A percentile compares a stretch with the other conserved stretches of the same genome.
These are phyloP conservation scores for Naja naja DNA, from an alignment of 2,113 vertebrate genomes.

Conservation along the genomic window DNA sequence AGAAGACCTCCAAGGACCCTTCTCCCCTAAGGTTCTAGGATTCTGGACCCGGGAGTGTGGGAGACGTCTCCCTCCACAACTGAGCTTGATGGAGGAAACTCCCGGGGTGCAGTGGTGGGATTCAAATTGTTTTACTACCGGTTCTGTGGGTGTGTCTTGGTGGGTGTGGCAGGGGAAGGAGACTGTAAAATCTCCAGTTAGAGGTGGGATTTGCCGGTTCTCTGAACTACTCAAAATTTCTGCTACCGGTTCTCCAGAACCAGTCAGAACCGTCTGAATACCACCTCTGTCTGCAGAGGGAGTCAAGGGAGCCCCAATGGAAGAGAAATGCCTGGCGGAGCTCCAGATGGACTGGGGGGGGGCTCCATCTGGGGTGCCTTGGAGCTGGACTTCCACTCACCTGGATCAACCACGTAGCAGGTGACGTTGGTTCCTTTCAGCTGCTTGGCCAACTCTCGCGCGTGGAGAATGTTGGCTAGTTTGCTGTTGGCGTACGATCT, in stretches of 20 bases:
- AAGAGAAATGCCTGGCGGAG: not conserved
- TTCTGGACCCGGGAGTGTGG: not conserved
- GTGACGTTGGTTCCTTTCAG: slow-evolving; percentile 81
- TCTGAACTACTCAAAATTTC: no score
- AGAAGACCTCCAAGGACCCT: not conserved
- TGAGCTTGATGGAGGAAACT: not conserved
- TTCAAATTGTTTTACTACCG: no score
- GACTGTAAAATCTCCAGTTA: no score
- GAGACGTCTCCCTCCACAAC: not conserved
- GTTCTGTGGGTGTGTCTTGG: no score
- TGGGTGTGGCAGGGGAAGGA: no score
- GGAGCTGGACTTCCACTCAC: slow-evolving; percentile 58
- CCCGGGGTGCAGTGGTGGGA: no score
- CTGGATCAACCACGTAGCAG: slow-evolving; percentile 88
- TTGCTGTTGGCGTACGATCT: slow-evolving; percentile 88
- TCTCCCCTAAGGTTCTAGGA: not conserved
- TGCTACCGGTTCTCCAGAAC: no score
- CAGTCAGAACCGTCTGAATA: no score
- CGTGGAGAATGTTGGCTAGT: slow-evolving; percentile 86
- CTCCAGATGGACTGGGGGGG: not conserved
- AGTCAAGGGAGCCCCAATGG: not conserved
- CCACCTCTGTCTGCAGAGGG: not conserved
- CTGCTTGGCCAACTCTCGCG: slow-evolving; percentile 80
- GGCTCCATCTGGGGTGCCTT: no score
- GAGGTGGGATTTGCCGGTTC: no score